Evolutionary conservation across 1,140 invertebrate species (phyloP).

Genomic region (Capitella teleta): DNA sequence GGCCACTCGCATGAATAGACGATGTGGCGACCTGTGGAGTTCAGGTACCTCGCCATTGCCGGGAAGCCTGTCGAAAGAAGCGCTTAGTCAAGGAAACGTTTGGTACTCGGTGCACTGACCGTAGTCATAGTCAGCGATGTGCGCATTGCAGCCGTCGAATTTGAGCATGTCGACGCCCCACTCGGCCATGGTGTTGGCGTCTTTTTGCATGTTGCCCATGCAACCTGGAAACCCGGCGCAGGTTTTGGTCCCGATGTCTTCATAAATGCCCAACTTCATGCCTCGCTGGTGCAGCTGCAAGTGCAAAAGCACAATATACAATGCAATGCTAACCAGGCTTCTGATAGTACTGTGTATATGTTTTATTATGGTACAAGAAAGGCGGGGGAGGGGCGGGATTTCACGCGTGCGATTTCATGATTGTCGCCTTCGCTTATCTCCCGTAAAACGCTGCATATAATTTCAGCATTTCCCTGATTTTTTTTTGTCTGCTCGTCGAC

Average conservation of each 20-base stretch:
- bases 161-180: slow-evolving; percentile 93
- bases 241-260: slow-evolving; percentile 83
- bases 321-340: no score
- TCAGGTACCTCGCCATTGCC: slow-evolving; percentile 72
- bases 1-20: slow-evolving; percentile 95
- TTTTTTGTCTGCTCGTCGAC: no score
- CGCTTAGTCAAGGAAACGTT: no score
- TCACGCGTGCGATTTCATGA: no score
- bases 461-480: no score
- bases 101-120: slow-evolving; percentile 8
- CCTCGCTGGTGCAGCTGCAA: slow-evolving; percentile 65
- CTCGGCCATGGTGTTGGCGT: slow-evolving; percentile 74
- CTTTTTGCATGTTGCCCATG: slow-evolving; percentile 63
- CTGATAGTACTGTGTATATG: no score
- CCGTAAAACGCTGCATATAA: no score
- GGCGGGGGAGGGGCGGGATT: no score
- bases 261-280: slow-evolving; percentile 87
- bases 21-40: slow-evolving; percentile 73
- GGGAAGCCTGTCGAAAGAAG: slow-evolving; percentile 56
- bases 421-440: no score
- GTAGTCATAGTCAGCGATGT: slow-evolving; percentile 49
- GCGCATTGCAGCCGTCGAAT: slow-evolving; percentile 80
- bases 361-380: no score
- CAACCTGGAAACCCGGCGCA: slow-evolving; percentile 81
- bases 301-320: no score